phyloP scores from a whole-genome alignment of 1,140 invertebrate species.

The Kradibia gibbosae region DNA sequence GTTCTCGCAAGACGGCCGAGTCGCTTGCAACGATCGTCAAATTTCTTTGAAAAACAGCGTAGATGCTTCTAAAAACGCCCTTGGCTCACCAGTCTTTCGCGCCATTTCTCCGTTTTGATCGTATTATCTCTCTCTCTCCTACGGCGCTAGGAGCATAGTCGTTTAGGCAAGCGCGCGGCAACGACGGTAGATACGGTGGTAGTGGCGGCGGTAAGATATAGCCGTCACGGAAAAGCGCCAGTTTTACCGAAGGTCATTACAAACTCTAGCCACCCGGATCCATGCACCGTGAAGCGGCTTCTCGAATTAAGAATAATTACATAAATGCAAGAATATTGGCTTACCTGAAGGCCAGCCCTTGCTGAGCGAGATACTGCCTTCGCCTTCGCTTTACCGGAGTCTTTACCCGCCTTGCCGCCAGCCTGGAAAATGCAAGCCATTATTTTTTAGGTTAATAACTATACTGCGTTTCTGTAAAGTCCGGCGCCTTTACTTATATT shows the following conservation, averaged over 20 bases:
- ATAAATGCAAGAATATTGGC: conserved; percentile 55
- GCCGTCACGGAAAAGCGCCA: conserved; percentile 16
- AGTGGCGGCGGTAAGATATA: not conserved
- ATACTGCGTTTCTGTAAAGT: not conserved
- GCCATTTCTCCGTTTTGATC: conserved; percentile 25
- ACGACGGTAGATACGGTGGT: conserved; percentile 35
- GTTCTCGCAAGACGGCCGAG: not conserved
- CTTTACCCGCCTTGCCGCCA: conserved; percentile 99
- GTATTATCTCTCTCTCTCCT: conserved; percentile 1
- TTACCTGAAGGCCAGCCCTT: conserved; percentile 97
- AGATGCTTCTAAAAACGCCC: conserved; percentile 34
- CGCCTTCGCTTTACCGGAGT: conserved; percentile 99
- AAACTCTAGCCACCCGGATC: not conserved
- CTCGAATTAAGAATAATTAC: not conserved
- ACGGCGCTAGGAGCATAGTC: not conserved
- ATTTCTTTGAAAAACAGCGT: not conserved
- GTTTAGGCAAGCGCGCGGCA: conserved; percentile 29
- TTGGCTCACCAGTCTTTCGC: conserved; percentile 32
- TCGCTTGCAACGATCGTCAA: not conserved
- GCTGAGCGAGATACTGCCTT: conserved; percentile 99
- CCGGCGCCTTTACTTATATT: not conserved
- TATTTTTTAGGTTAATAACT: conserved; percentile 42
- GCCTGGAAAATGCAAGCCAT: conserved; percentile 76
- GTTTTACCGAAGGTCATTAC: not conserved
- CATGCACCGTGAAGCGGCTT: not conserved